Percentiles rank a stretch among this genome's conserved stretches.
These are phyloP conservation scores for Pterois miles DNA, from an alignment of 2,797 vertebrate genomes.

Conservation along the genomic window DNA sequence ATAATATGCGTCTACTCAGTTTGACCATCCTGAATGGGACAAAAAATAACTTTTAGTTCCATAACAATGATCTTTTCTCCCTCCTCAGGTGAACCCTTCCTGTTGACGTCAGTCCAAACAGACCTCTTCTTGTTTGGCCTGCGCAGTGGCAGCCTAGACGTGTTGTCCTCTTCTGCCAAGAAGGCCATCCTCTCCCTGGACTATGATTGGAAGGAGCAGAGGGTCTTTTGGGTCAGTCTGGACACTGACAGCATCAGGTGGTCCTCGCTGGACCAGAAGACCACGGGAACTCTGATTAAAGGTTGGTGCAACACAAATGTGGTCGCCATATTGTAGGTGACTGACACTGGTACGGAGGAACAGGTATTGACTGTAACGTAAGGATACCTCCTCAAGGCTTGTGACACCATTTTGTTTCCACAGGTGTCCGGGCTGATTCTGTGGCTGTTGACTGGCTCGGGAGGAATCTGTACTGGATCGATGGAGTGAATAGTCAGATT, in stretches of 20 bases:
- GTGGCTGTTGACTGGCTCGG: conserved; percentile 93
- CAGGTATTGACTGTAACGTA: not conserved
- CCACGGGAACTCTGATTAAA: conserved; percentile 86
- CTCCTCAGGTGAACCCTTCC: conserved; percentile 81
- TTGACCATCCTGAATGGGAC: not conserved
- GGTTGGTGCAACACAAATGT: conserved; percentile 74
- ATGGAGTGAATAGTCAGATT: conserved; percentile 85
- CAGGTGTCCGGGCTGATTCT: conserved; percentile 88
- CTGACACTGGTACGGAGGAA: too few relatives aligned
- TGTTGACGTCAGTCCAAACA: conserved; percentile 86
- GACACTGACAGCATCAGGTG: conserved; percentile 87
- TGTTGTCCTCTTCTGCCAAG: conserved; percentile 82
- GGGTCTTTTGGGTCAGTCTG: conserved; percentile 89
- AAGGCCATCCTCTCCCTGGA: conserved; percentile 87
- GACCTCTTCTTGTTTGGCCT: conserved; percentile 86
- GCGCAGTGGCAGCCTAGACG: conserved; percentile 80
- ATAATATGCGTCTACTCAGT: not conserved
- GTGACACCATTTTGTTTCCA: conserved; percentile 1
- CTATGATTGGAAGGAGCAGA: conserved; percentile 88
- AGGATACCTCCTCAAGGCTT: not conserved
- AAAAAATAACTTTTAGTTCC: not conserved
- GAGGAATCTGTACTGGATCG: conserved; percentile 93
- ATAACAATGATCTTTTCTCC: not conserved
- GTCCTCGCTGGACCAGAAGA: conserved; percentile 84
- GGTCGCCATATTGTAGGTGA: not conserved